Conservation (phyloP, 2,888 invertebrate species). For the Polydesmus complanatus region DNA sequence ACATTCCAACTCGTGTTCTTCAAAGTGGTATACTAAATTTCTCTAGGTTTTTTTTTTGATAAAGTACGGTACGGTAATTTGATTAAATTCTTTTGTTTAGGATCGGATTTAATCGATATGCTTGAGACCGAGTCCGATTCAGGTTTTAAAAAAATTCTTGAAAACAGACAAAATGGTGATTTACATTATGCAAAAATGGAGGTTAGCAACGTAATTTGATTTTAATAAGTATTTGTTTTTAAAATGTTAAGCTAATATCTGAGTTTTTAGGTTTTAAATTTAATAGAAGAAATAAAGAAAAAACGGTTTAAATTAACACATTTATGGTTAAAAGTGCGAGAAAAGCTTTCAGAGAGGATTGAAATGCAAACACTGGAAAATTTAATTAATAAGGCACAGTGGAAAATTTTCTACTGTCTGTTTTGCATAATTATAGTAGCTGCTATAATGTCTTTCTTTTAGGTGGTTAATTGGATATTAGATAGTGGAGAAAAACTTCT, state of each 20-base stretch:
- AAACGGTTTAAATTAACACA: background rate
- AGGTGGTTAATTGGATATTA: slow-evolving; percentile 62
- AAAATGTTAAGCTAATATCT: background rate
- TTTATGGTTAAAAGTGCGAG: slow-evolving; percentile 4
- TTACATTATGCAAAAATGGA: slow-evolving; percentile 1
- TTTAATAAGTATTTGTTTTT: background rate
- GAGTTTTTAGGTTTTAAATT: slow-evolving; percentile 2
- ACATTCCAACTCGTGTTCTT: slow-evolving; percentile 30
- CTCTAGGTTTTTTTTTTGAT: background rate
- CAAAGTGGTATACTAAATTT: slow-evolving; percentile 23
- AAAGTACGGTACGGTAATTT: background rate
- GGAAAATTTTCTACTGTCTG: no score
- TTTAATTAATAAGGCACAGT: background rate
- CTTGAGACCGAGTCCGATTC: slow-evolving; percentile 37
- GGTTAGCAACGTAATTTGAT: background rate
- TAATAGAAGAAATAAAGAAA: background rate
- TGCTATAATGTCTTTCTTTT: slow-evolving; percentile 33
- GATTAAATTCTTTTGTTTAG: slow-evolving; percentile 12
- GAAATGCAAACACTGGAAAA: slow-evolving; percentile 11
- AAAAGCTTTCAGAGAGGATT: slow-evolving; percentile 1
- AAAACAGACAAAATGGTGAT: slow-evolving; percentile 6
- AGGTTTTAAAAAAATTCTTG: slow-evolving; percentile 19
- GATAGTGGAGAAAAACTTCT: slow-evolving; percentile 60
- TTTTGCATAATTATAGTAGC: background rate
- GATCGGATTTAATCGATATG: slow-evolving; percentile 40